Evolutionary conservation across 2,888 invertebrate genomes (phyloP).

Genomic region (Camponotus fellah): DNA sequence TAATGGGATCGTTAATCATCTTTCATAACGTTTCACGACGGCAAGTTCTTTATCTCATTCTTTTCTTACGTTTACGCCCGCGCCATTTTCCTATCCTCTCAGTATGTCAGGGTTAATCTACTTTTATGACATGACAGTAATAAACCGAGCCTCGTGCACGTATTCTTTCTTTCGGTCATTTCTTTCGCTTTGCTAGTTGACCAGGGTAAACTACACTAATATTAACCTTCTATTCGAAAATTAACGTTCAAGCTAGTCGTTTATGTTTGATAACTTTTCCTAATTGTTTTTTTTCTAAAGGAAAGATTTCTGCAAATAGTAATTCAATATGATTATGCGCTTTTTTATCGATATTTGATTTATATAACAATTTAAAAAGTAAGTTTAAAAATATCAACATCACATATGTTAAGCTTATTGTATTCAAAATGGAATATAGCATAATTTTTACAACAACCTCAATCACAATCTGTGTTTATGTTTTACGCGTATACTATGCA

Average conservation of each 20-base stretch:
- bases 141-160: constrained; percentile 48
- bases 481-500: constrained; percentile 41
- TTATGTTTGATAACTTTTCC: constrained; percentile 3
- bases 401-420: background rate
- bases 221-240: constrained; percentile 55
- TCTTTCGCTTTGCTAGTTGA: constrained; percentile 32
- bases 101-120: constrained; percentile 50
- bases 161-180: constrained; percentile 11
- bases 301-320: background rate
- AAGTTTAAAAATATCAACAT: background rate
- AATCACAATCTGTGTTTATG: background rate
- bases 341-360: background rate
- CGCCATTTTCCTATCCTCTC: constrained; percentile 8
- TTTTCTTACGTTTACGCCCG: background rate
- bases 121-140: constrained; percentile 33
- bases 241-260: background rate
- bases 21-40: background rate
- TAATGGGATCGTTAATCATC: constrained; percentile 66
- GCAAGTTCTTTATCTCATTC: constrained; percentile 15
- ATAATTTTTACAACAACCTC: background rate
- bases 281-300: background rate
- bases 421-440: background rate
- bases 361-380: background rate
- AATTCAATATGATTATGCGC: background rate
- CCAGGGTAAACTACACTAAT: constrained; percentile 56